A percentile compares a stretch with the other conserved stretches of the same genome.
These are phyloP conservation scores for Drosophila punjabiensis DNA, from an alignment of 1,140 invertebrate genomes.

Conservation along the genomic window DNA sequence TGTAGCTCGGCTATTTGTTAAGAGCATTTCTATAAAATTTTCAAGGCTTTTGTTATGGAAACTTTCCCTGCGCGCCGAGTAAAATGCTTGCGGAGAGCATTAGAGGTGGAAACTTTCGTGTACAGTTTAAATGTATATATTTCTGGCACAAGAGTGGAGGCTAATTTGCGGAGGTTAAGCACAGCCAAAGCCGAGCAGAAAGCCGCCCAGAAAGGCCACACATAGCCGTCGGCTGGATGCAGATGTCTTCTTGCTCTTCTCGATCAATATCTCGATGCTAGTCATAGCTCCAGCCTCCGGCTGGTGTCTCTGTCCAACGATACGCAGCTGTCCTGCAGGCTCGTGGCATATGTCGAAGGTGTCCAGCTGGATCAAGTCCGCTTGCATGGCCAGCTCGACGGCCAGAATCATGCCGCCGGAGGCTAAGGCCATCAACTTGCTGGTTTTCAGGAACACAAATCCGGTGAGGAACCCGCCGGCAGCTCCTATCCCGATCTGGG, in stretches of 20 bases:
- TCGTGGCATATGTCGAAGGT: not conserved
- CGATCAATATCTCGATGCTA: not conserved
- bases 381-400: constrained; percentile 33
- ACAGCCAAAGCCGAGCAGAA: constrained; percentile 59
- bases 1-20: constrained; percentile 45
- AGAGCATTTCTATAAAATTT: constrained; percentile 48
- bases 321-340: not conserved
- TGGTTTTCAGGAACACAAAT: constrained; percentile 34
- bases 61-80: constrained; percentile 19
- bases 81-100: constrained; percentile 2
- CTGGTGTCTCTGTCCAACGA: not conserved
- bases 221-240: constrained; percentile 32
- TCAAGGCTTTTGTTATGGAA: constrained; percentile 45
- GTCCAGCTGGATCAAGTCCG: constrained; percentile 19
- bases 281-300: not conserved
- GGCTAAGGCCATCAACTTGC: constrained; percentile 46
- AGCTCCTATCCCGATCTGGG: constrained; percentile 52
- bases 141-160: not conserved
- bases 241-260: constrained; percentile 5
- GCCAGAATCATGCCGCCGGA: constrained; percentile 29
- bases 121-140: constrained; percentile 22
- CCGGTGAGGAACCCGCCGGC: constrained; percentile 37
- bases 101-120: constrained; percentile 14
- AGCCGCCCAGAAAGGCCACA: constrained; percentile 51
- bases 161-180: constrained; percentile 29